phyloP scores from a whole-genome alignment of 1,140 invertebrate species.

The Brachionus paranguensis region DNA sequence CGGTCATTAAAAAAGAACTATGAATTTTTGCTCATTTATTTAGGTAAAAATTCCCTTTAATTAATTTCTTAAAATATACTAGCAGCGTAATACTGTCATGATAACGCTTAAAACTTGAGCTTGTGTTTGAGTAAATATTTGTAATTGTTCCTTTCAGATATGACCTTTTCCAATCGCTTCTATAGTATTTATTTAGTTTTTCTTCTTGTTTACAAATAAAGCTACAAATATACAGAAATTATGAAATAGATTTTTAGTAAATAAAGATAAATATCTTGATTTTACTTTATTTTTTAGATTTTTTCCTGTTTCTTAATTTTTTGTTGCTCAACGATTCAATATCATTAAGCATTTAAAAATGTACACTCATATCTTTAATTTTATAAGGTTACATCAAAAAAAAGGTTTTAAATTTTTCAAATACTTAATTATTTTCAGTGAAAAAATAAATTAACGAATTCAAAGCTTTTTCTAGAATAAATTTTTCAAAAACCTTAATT shows the following conservation, averaged over 20 bases:
- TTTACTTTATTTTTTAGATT: background rate
- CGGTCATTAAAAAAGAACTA: too few relatives aligned
- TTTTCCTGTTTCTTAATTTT: background rate
- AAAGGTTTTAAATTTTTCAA: background rate
- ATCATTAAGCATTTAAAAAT: background rate
- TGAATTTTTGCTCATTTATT: too few relatives aligned
- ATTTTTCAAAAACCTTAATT: background rate
- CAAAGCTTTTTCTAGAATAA: background rate
- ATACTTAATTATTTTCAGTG: background rate
- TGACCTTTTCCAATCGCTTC: background rate
- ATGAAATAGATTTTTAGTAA: background rate
- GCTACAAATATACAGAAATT: background rate
- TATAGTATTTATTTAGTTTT: background rate
- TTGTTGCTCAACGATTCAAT: background rate
- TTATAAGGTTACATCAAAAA: too few relatives aligned
- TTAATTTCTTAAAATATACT: background rate
- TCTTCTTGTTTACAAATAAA: background rate
- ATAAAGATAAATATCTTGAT: background rate
- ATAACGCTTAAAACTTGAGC: background rate
- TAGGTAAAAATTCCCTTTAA: too few relatives aligned
- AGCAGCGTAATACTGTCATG: background rate
- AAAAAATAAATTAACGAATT: background rate
- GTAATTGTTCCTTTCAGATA: background rate
- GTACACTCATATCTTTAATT: too few relatives aligned
- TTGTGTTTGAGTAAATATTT: background rate